Percentiles rank a stretch among this genome's conserved stretches.
phyloP scores from a whole-genome alignment of 1,140 invertebrate species.

The Antheraea pernyi region DNA sequence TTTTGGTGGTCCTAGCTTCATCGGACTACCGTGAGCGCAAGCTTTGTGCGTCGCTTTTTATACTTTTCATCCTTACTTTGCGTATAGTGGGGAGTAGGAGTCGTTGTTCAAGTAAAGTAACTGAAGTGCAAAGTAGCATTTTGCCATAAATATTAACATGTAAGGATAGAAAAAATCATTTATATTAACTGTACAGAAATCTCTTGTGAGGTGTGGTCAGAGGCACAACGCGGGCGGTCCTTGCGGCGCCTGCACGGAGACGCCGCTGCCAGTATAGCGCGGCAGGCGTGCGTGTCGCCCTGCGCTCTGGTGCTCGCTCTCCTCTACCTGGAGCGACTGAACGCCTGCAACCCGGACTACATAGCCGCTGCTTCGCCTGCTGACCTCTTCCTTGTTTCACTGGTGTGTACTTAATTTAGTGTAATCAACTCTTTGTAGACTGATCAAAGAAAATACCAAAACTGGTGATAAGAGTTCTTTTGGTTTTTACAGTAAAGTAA shows the following conservation, averaged over 20 bases:
- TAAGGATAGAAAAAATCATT: slow-evolving; percentile 9
- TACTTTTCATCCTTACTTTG: too few relatives aligned
- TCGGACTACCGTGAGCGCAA: too few relatives aligned
- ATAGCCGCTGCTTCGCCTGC: slow-evolving; percentile 89
- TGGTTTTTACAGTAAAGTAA: too few relatives aligned
- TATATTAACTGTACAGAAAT: slow-evolving; percentile 81
- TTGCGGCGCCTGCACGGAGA: slow-evolving; percentile 90
- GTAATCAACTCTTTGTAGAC: too few relatives aligned
- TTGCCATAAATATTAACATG: too few relatives aligned
- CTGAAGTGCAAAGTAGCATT: too few relatives aligned
- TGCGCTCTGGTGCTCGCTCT: slow-evolving; percentile 68
- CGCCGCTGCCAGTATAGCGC: slow-evolving; percentile 87
- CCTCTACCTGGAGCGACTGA: slow-evolving; percentile 91
- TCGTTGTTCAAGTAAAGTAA: too few relatives aligned
- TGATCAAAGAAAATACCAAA: too few relatives aligned
- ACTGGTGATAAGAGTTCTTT: too few relatives aligned
- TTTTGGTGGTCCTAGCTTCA: too few relatives aligned
- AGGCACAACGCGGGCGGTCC: slow-evolving; percentile 76
- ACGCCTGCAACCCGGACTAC: slow-evolving; percentile 90
- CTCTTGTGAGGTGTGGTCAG: slow-evolving; percentile 79
- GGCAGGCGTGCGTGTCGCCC: slow-evolving; percentile 89
- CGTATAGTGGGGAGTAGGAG: too few relatives aligned
- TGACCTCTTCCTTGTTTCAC: slow-evolving; percentile 94
- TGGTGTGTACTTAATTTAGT: slow-evolving; percentile 80
- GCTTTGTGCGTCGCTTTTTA: too few relatives aligned